Evolutionary conservation across 2,797 vertebrate genomes (phyloP).

Genomic region (Acipenser transmontanus): DNA sequence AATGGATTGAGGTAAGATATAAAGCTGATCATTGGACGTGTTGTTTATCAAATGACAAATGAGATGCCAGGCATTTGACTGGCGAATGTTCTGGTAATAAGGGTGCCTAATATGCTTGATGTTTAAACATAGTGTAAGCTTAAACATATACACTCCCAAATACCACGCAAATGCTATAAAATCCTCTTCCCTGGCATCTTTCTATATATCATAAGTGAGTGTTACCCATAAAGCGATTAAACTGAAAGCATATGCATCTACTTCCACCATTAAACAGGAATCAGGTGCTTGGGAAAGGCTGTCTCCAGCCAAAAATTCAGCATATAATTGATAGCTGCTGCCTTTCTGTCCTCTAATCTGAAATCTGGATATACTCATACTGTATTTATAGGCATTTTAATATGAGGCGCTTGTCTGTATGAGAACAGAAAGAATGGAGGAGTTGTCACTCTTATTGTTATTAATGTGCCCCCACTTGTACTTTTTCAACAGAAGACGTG

Average conservation of each 20-base stretch:
- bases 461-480: conserved; percentile 42
- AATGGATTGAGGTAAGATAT: too few species aligned
- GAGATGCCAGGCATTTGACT: too few species aligned
- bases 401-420: conserved; percentile 21
- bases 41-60: too few species aligned
- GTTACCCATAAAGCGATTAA: conserved; percentile 59
- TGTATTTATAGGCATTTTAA: conserved; percentile 33
- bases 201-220: conserved; percentile 62
- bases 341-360: conserved; percentile 41
- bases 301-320: conserved; percentile 48
- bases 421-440: conserved; percentile 30
- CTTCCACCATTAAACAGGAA: conserved; percentile 67
- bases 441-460: conserved; percentile 34
- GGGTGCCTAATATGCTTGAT: too few species aligned
- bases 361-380: conserved; percentile 39
- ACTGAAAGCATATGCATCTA: conserved; percentile 50
- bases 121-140: background rate
- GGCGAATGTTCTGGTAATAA: too few species aligned
- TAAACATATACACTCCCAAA: conserved; percentile 14
- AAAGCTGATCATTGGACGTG: too few species aligned
- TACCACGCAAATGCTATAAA: background rate
- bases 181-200: conserved; percentile 39
- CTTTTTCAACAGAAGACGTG: conserved; percentile 22
- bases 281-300: conserved; percentile 65
- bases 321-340: conserved; percentile 57